Conservation (phyloP, 37 sponge, comb jelly and placozoan species). For the Agelas oroides region DNA sequence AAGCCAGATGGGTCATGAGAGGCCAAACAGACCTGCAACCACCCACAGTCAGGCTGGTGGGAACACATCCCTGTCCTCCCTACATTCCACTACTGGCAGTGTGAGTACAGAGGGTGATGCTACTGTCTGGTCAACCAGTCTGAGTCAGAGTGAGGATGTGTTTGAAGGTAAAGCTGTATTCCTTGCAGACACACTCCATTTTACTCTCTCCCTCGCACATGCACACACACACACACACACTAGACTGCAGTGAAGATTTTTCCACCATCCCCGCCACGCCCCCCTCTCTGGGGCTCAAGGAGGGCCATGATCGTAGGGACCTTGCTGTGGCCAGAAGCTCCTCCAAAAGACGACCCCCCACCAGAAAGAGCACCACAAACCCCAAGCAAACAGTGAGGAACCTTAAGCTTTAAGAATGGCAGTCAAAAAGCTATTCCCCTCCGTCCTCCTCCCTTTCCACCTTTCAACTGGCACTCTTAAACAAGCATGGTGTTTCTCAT, state of each 20-base stretch:
- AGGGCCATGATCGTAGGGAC: conserved; percentile 42
- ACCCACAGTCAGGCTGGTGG: background rate
- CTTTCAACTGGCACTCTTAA: no score
- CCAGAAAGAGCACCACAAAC: background rate
- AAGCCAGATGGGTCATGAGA: conserved; percentile 11
- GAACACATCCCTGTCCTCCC: background rate
- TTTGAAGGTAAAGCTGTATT: background rate
- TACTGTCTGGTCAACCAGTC: background rate
- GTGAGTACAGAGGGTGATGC: background rate
- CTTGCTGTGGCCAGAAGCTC: conserved; percentile 24
- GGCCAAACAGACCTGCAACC: conserved; percentile 9
- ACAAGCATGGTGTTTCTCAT: no score
- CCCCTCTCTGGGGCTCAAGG: conserved; percentile 52
- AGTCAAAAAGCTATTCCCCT: background rate
- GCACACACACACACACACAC: background rate
- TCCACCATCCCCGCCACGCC: conserved; percentile 21
- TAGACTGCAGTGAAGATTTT: conserved; percentile 31
- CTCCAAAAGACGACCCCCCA: conserved; percentile 40
- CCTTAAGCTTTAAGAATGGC: background rate
- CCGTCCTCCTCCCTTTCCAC: background rate
- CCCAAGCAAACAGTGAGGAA: background rate
- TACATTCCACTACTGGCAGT: background rate
- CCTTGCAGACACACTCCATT: no score
- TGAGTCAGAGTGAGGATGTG: conserved; percentile 10
- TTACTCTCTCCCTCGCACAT: no score